Conservation (phyloP, 2,113 vertebrate genomes). For the Antechinus flavipes region DNA sequence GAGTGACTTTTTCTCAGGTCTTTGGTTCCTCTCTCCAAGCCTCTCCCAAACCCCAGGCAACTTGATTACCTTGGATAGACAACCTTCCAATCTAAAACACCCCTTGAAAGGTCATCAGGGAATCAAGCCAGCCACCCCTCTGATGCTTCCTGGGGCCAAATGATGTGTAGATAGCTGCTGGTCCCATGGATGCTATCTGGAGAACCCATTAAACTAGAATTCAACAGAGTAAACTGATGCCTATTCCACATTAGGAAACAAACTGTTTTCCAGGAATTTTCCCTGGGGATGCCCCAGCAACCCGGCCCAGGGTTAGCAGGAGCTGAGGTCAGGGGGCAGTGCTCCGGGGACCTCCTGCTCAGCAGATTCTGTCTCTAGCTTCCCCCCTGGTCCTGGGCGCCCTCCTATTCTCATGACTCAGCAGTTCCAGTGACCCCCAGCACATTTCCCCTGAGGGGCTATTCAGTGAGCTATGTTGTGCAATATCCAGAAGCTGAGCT, state of each 20-base stretch:
- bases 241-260: not conserved
- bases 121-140: not conserved
- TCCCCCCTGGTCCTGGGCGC: not conserved
- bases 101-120: not conserved
- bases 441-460: not conserved
- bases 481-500: not conserved
- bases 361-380: not conserved
- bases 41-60: not conserved
- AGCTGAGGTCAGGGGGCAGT: constrained; percentile 25
- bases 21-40: not conserved
- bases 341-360: constrained; percentile 33
- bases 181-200: not conserved
- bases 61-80: not conserved
- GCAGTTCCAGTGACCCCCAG: not conserved
- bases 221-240: constrained; percentile 31
- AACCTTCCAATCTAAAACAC: constrained; percentile 15
- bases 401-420: constrained; percentile 38
- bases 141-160: not conserved
- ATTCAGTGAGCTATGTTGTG: constrained; percentile 2
- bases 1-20: not conserved
- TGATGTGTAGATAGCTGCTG: not conserved
- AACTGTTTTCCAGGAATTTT: constrained; percentile 63
- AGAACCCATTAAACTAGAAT: not conserved
- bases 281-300: not conserved
- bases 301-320: not conserved